phyloP scores from a whole-genome alignment of 2,797 vertebrate species.

The Spinus olivaceus region DNA sequence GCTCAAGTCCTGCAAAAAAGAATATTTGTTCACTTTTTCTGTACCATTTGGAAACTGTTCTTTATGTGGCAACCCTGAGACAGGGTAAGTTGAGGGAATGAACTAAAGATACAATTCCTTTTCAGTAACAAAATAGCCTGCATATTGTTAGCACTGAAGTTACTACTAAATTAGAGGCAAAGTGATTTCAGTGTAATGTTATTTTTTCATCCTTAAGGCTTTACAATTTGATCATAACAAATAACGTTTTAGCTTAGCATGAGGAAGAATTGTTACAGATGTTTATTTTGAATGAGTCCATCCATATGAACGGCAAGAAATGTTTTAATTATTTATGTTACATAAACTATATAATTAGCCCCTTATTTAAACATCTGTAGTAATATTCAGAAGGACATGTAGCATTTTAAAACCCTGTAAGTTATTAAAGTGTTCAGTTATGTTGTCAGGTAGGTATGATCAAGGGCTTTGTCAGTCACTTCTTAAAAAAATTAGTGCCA shows the following conservation, averaged over 20 bases:
- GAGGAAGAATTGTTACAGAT: neutral
- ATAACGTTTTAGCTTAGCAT: neutral
- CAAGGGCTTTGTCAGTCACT: neutral
- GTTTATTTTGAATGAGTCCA: neutral
- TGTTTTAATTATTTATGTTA: neutral
- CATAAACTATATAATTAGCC: neutral
- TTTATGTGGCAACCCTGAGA: neutral
- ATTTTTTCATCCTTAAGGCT: neutral
- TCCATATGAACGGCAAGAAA: neutral
- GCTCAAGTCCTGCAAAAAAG: conserved; percentile 84
- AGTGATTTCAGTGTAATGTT: neutral
- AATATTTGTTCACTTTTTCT: neutral
- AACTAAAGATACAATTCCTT: neutral
- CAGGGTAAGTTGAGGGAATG: neutral
- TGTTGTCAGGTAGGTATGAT: neutral
- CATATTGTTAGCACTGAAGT: neutral
- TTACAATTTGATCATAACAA: neutral
- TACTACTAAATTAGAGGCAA: neutral
- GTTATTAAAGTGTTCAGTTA: neutral
- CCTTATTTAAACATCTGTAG: neutral
- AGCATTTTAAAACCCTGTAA: neutral
- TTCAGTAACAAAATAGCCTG: neutral
- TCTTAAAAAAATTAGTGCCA: neutral
- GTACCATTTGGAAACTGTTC: neutral
- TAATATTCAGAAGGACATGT: neutral